Base-by-base conservation (phyloP, 2,888 invertebrate species). In the Ormyrus rosae region DNA sequence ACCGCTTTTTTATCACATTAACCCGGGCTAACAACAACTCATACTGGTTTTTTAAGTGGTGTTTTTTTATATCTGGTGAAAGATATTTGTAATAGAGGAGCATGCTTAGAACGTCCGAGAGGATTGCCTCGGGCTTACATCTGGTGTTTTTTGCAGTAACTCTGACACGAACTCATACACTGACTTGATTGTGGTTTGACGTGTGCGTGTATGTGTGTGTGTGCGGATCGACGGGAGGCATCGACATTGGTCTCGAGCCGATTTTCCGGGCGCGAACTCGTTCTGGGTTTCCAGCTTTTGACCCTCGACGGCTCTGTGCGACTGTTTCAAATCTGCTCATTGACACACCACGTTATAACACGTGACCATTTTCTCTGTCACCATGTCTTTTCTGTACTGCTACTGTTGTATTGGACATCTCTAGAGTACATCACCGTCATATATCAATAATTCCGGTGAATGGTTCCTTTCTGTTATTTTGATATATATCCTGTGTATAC, bases 61-160 rank as follows among this genome's bases (percentile, higher is more conserved):
- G 60, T 73, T 68, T 13, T 45, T 70, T 13, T 73, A n/a, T 48
- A 50, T n/a, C 58, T 58, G 63, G 69, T 70, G 70, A 70, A 58
- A 63, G 69, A 34, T 72, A 64, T 68, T 53, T 80, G 69, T 74
- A 55, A 63, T 71, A 75, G 67, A 58, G 50, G 5, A 58, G 80
- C 80, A 80, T 80, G 80, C 50, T 50, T 74, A 75, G 65, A 58
- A 53, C 34, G 13, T 78, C 34, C 58, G 19, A 78, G 56, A 68
- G 34, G 68, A 46, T 13, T 67, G 68, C 53, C 53, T 72, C 46
- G 53, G 55, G 60, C 34, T 67, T 60, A 58, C 72, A 53, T 68
- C 51, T 61, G 19, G 65, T 75, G 4, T 67, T 75, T 67, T 56
- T 34, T 45, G 51, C 71, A 61, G 61, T 61, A 13, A 58, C 46